A percentile compares a stretch with the other conserved stretches of the same genome.
Conservation (phyloP, 2,113 vertebrate species). For the Bubo bubo region DNA sequence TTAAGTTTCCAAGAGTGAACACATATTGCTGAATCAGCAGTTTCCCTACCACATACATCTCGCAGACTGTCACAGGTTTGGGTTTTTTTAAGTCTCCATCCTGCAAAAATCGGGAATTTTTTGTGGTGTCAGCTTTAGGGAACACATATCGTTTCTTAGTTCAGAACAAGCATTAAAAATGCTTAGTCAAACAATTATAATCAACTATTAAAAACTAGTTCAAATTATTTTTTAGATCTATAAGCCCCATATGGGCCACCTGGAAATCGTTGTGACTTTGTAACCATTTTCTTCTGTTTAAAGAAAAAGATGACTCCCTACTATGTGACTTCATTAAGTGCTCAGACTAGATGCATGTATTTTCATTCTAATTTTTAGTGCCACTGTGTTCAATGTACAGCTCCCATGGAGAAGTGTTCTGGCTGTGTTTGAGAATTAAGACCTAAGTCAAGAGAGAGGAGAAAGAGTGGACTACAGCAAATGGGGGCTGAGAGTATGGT, state of each 20-base stretch:
- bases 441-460: not conserved
- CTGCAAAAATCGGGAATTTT: not conserved
- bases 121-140: not conserved
- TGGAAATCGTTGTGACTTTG: not conserved
- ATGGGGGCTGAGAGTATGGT: rapidly evolving
- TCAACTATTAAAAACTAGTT: not conserved
- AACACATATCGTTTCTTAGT: not conserved
- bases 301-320: not conserved
- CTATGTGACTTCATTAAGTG: not conserved
- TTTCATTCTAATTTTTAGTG: not conserved
- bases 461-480: not conserved
- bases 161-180: not conserved
- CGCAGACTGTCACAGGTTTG: not conserved
- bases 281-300: not conserved
- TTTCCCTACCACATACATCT: not conserved
- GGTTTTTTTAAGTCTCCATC: not conserved
- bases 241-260: not conserved
- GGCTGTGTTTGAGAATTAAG: not conserved
- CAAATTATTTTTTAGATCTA: not conserved
- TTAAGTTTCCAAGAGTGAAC: not conserved
- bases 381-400: not conserved
- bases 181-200: not conserved
- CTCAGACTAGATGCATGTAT: not conserved
- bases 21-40: not conserved
- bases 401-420: not conserved